A percentile compares a stretch with the other conserved stretches of the same genome.
These are phyloP conservation scores for Astyanax mexicanus DNA, from an alignment of 2,797 vertebrate genomes.

Conservation along the genomic window DNA sequence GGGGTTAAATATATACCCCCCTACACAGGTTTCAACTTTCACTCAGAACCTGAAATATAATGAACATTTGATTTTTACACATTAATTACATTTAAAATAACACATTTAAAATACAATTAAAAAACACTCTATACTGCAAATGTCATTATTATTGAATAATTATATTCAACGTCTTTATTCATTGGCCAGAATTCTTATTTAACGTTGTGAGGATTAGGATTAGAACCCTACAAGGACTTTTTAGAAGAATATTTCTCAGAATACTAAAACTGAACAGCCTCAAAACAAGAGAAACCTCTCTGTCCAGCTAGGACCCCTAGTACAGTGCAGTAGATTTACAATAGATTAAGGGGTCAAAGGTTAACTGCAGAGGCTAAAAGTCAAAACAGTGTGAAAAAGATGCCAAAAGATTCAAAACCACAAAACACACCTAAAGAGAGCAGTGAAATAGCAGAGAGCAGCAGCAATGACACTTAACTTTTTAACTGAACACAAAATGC, in stretches of 20 bases:
- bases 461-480: background rate
- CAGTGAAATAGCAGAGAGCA: background rate
- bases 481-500: background rate
- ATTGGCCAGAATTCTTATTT: too few species aligned
- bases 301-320: background rate
- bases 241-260: too few species aligned
- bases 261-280: too few species aligned
- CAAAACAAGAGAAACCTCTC: too few species aligned
- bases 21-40: background rate
- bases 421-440: background rate
- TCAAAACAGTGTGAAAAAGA: conserved; percentile 6
- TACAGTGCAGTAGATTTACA: background rate
- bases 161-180: too few species aligned
- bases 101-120: too few species aligned
- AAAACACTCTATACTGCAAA: too few species aligned
- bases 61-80: background rate
- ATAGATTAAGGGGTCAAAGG: background rate
- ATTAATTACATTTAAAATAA: too few species aligned
- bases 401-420: background rate
- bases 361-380: conserved; percentile 5
- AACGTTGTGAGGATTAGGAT: too few species aligned
- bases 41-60: background rate
- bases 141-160: too few species aligned
- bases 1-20: conserved; percentile 17
- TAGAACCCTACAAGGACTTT: too few species aligned